Base-by-base conservation (phyloP, 1,140 invertebrate genomes). In the Tigriopus japonicus region DNA sequence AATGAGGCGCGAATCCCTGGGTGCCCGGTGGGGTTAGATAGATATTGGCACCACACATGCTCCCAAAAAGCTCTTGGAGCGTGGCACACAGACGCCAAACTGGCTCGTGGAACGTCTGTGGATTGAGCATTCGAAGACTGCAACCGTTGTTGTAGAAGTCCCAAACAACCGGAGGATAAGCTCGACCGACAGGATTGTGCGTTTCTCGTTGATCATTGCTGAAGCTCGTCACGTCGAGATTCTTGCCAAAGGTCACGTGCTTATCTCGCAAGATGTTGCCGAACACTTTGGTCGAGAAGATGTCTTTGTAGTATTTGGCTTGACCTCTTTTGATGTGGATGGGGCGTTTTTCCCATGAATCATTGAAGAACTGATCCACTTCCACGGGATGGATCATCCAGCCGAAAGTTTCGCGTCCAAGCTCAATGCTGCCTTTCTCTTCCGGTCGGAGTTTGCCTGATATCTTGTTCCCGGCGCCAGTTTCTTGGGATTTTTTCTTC, bases 1-100 rank as follows among this genome's bases (percentile, higher is more conserved):
- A 98, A 74, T 98, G 93, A 0, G 94, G 93, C 1, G 94, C 93
- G 78, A 98, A 98, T 0, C 94, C 93, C 77, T 97, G 92, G 66
- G 85, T 86, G 60, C 85, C 83, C 9, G 91, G 82, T 14, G 94
- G 94, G n/a, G 94, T 97, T 52, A 98, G 71, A 69, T 97, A 98
- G 13, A 77, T 77, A 64, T 49, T 67, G 61, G 67, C 56, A 64
- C 66, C 56, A 0, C 53, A 63, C 42, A 65, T 60, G 23, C 63
- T 64, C 52, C 84, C 83, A 69, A 98, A 96, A 68, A 81, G 86
- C 72, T 98, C 94, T 74, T 98, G 94, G 53, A 98, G 71, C 10
- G 79, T 79, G n/a, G 85, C 77, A 63, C 78, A 76, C 5, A 81
- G 64, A 59, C 75, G 73, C 75, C 78, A 79, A 10, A 81, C 71